These are phyloP conservation scores for Montipora capricornis DNA, from an alignment of 64 coral and sea anemone species.

Conservation along the genomic window DNA sequence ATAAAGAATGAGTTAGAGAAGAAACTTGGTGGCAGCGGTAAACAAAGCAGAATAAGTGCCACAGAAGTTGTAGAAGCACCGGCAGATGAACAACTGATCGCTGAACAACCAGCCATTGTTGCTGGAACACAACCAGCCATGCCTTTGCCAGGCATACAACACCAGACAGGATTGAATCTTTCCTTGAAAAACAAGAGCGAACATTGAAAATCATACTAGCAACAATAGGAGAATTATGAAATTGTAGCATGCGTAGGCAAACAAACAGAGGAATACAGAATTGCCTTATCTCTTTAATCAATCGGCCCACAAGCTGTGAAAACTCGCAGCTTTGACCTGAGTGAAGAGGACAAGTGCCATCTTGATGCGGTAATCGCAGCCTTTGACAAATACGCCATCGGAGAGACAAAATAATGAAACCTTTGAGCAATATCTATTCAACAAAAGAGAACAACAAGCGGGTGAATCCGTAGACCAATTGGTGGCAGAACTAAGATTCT, in stretches of 20 bases:
- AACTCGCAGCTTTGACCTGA: conserved; percentile 43
- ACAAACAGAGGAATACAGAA: conserved; percentile 50
- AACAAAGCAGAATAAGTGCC: not conserved
- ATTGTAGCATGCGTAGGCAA: conserved; percentile 48
- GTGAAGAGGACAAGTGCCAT: not conserved
- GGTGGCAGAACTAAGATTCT: too few species aligned
- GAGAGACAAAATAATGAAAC: not conserved
- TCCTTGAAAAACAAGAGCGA: not conserved
- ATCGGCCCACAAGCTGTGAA: conserved; percentile 51
- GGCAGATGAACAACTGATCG: not conserved
- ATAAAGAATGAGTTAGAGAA: too few species aligned
- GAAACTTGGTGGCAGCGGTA: not conserved
- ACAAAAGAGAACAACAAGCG: too few species aligned
- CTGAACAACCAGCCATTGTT: not conserved
- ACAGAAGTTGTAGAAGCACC: not conserved
- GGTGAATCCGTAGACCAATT: too few species aligned
- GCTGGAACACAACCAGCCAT: not conserved
- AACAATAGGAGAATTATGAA: conserved; percentile 63
- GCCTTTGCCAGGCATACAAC: not conserved
- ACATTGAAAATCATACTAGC: conserved; percentile 47
- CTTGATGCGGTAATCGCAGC: not conserved
- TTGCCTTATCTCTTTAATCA: conserved; percentile 52
- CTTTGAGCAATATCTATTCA: too few species aligned
- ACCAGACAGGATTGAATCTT: not conserved
- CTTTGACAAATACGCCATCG: conserved; percentile 29